A percentile compares a stretch with the other conserved stretches of the same genome.
phyloP scores from a whole-genome alignment of 2,888 invertebrate species.

The Heliconius hortense region DNA sequence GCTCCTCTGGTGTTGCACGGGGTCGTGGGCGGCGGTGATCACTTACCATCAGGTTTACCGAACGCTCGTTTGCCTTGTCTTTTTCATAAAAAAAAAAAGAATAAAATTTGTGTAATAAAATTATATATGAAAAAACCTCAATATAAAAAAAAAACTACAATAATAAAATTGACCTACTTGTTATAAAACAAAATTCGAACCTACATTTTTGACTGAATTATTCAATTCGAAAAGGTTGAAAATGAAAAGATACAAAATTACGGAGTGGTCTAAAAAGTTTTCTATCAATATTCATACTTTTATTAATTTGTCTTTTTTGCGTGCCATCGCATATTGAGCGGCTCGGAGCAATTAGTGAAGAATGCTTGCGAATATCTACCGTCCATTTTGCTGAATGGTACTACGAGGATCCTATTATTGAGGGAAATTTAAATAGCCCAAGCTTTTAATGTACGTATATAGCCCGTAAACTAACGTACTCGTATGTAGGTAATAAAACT shows the following conservation, averaged over 20 bases:
- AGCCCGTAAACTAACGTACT: neutral
- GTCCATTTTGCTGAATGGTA: conserved; percentile 59
- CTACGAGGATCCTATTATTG: conserved; percentile 41
- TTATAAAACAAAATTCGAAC: neutral
- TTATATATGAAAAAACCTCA: neutral
- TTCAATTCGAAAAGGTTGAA: conserved; percentile 6
- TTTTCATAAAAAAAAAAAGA: too few species aligned
- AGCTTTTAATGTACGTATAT: neutral
- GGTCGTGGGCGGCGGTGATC: too few species aligned
- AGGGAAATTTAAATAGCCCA: conserved; percentile 7
- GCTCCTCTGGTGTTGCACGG: too few species aligned
- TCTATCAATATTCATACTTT: conserved; percentile 65
- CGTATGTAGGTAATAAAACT: neutral
- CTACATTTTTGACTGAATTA: neutral
- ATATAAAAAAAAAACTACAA: neutral
- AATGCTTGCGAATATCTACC: conserved; percentile 66
- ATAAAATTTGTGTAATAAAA: neutral
- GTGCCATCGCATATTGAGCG: conserved; percentile 70
- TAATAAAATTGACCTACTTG: neutral
- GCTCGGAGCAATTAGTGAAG: conserved; percentile 67
- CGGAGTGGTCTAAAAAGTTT: conserved; percentile 42
- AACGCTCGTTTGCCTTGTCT: too few species aligned
- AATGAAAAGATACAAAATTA: conserved; percentile 23
- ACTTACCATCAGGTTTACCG: too few species aligned
- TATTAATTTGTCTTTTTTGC: conserved; percentile 67